phyloP scores from a whole-genome alignment of 2,797 vertebrate genomes.

The Channallabes apus region DNA sequence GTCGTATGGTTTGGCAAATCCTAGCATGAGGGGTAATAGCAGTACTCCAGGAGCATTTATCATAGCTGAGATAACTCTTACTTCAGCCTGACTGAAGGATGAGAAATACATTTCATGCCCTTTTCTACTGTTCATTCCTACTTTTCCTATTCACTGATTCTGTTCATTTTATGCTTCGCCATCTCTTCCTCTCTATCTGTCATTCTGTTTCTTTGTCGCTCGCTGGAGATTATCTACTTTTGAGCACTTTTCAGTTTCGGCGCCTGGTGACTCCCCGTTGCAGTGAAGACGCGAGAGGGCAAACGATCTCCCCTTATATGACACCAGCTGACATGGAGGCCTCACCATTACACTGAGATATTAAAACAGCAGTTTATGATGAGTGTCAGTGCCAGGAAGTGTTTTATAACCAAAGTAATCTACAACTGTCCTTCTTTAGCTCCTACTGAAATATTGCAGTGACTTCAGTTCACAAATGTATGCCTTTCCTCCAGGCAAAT shows the following conservation, averaged over 20 bases:
- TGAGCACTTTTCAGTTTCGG: not conserved
- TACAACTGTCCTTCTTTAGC: not conserved
- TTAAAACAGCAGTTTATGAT: conserved; percentile 29
- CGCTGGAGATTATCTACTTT: conserved; percentile 13
- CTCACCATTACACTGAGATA: conserved; percentile 13
- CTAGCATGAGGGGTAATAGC: conserved; percentile 18
- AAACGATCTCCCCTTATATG: conserved; percentile 28
- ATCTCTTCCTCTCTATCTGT: conserved; percentile 14
- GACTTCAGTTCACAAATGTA: not conserved
- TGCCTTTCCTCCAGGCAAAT: not conserved
- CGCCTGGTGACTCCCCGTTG: not conserved
- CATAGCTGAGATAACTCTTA: not conserved
- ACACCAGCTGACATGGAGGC: not conserved
- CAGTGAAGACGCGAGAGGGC: not conserved
- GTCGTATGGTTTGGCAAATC: conserved; percentile 23
- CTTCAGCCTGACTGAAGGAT: not conserved
- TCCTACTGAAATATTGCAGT: not conserved
- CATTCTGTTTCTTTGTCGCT: conserved; percentile 3
- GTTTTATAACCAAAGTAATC: conserved; percentile 4
- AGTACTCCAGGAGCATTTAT: conserved; percentile 11
- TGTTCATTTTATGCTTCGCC: conserved; percentile 2
- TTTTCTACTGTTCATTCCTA: not conserved
- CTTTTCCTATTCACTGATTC: conserved; percentile 7
- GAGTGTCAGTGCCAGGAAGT: conserved; percentile 5
- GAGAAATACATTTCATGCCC: not conserved